Evolutionary conservation across 2,797 vertebrate species (phyloP).

Genomic region (Rhincodon typus): DNA sequence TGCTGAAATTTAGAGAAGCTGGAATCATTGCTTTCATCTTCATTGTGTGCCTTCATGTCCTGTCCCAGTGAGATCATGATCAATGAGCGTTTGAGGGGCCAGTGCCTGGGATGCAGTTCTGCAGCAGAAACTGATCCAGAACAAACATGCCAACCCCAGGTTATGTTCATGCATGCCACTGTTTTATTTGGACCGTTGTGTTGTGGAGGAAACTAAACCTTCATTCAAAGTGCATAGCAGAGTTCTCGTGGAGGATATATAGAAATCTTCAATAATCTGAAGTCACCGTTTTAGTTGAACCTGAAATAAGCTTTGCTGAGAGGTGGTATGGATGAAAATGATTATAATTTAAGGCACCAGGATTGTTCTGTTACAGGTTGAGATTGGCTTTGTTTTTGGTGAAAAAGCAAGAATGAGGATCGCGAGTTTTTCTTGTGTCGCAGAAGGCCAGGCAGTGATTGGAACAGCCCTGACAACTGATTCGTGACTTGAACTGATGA

Average conservation of each 20-base stretch:
- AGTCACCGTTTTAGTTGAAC: background rate
- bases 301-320: background rate
- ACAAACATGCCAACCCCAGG: background rate
- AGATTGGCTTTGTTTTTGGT: background rate
- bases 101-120: background rate
- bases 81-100: too few relatives aligned
- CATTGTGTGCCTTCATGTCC: background rate
- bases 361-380: background rate
- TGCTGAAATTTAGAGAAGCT: background rate
- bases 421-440: slow-evolving; percentile 19
- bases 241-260: background rate
- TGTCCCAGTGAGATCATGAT: background rate
- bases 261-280: background rate
- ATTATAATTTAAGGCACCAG: background rate
- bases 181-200: background rate
- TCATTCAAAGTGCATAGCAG: background rate
- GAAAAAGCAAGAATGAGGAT: slow-evolving; percentile 5
- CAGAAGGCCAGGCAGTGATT: slow-evolving; percentile 1
- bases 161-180: background rate
- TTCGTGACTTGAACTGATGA: background rate
- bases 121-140: background rate
- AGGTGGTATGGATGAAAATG: background rate
- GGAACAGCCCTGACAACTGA: background rate
- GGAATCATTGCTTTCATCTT: background rate
- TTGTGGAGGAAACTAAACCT: background rate